Evolutionary conservation across 2,113 vertebrate species (phyloP).

Genomic region (Anguilla japonica): DNA sequence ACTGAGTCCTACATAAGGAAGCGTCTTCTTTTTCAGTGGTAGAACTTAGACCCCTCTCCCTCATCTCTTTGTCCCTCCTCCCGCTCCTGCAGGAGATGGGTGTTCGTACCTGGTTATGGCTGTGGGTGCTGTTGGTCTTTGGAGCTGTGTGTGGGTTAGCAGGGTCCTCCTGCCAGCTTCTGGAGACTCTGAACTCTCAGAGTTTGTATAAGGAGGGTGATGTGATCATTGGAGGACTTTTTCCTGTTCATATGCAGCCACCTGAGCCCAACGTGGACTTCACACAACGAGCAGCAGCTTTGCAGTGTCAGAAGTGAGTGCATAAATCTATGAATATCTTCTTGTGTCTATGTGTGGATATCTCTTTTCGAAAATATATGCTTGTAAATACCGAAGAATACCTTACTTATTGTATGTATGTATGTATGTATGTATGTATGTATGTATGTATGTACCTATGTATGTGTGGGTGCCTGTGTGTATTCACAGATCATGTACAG

Average conservation of each 20-base stretch:
- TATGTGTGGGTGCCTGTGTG: no score
- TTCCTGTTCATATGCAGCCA: conserved; percentile 51
- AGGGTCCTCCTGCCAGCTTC: conserved; percentile 38
- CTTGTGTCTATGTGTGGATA: no score
- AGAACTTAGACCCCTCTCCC: background rate
- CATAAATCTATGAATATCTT: background rate
- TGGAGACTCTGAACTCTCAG: conserved; percentile 46
- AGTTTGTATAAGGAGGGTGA: conserved; percentile 51
- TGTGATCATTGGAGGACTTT: conserved; percentile 13
- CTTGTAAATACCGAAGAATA: no score
- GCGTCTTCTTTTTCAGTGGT: no score
- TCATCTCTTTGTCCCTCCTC: background rate
- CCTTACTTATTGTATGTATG: no score
- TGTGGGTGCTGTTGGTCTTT: no score
- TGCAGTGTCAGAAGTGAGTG: conserved; percentile 43
- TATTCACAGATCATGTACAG: no score
- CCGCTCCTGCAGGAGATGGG: conserved; percentile 29
- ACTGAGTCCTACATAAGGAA: no score
- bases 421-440: no score
- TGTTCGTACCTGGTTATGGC: background rate
- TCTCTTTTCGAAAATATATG: no score
- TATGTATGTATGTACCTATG: no score
- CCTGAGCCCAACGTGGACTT: conserved; percentile 50
- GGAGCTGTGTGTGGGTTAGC: no score
- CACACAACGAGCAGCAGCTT: conserved; percentile 14